phyloP scores from a whole-genome alignment of 2,113 vertebrate species.

The Daubentonia madagascariensis region DNA sequence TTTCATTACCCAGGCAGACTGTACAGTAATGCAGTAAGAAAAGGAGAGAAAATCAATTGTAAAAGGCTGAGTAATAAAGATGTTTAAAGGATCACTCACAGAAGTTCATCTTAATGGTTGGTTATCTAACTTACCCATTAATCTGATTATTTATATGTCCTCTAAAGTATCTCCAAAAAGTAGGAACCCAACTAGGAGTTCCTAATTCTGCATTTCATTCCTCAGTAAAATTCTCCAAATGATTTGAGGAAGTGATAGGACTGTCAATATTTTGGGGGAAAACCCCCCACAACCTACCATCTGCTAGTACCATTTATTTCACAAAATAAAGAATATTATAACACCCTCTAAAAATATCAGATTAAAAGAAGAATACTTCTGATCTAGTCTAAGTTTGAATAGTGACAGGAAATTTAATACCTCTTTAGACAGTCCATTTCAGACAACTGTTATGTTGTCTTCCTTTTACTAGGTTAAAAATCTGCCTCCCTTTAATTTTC shows the following conservation, averaged over 20 bases:
- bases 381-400: not conserved
- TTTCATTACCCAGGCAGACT: not conserved
- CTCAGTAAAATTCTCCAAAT: not conserved
- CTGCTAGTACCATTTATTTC: not conserved
- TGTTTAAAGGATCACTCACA: not conserved
- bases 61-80: not conserved
- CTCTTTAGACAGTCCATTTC: not conserved
- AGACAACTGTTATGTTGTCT: not conserved
- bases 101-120: not conserved
- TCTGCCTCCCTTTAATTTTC: not conserved
- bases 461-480: conserved; percentile 8
- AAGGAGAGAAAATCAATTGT: not conserved
- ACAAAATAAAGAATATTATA: conserved; percentile 5
- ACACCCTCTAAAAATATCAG: not conserved
- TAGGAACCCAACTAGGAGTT: not conserved
- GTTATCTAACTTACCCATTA: not conserved
- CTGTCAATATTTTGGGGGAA: not conserved
- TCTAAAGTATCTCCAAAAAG: not conserved
- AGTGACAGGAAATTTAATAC: not conserved
- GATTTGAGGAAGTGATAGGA: not conserved
- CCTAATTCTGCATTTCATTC: not conserved
- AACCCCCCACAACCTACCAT: not conserved
- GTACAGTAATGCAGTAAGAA: not conserved
- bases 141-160: not conserved
- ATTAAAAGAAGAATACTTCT: not conserved